Percentiles rank a stretch among this genome's conserved stretches.
phyloP scores from a whole-genome alignment of 2,888 invertebrate genomes.

The Timema cristinae region DNA sequence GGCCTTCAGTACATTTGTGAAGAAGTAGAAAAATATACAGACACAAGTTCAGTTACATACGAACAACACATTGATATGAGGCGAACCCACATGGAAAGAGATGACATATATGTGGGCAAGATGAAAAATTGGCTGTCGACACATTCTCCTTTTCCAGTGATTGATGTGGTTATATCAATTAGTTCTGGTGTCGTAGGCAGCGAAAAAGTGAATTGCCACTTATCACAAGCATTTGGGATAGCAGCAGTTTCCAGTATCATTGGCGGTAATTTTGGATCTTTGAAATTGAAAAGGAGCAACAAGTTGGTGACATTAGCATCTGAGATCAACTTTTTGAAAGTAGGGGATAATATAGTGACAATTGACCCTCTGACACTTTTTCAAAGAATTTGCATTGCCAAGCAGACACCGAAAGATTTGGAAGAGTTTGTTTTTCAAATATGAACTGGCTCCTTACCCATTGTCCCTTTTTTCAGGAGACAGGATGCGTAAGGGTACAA shows the following conservation, averaged over 20 bases:
- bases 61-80: too few species aligned
- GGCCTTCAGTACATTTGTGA: too few species aligned
- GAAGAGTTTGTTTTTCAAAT: neutral
- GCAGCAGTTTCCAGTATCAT: conserved; percentile 24
- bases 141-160: conserved; percentile 7
- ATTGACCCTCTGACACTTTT: conserved; percentile 1
- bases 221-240: conserved; percentile 27
- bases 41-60: too few species aligned
- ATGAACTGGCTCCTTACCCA: neutral
- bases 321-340: neutral
- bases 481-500: conserved; percentile 4
- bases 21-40: too few species aligned
- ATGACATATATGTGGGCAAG: neutral
- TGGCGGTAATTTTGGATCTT: conserved; percentile 27
- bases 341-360: neutral
- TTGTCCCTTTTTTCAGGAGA: neutral
- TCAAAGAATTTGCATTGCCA: conserved; percentile 3
- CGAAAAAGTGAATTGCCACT: conserved; percentile 32
- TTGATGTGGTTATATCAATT: conserved; percentile 11
- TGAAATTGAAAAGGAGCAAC: conserved; percentile 28
- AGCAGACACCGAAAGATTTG: neutral
- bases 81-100: neutral
- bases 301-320: conserved; percentile 3
- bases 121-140: neutral
- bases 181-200: conserved; percentile 29